Conservation (phyloP, 1,140 invertebrate species). For the Drosophila albomicans region DNA sequence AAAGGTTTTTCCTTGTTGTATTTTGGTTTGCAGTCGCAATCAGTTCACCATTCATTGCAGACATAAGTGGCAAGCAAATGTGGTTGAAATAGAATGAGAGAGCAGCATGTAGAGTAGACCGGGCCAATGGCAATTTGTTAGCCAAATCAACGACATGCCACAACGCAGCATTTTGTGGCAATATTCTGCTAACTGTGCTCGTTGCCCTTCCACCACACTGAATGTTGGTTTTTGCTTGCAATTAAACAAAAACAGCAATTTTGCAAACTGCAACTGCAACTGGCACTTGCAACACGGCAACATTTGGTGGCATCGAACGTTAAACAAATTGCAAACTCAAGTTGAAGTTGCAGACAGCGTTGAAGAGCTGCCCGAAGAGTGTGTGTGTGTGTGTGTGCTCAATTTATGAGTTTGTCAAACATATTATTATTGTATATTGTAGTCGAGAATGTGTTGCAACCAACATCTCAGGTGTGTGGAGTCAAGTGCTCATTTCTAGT, state of each 20-base stretch:
- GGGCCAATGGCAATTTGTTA: constrained; percentile 18
- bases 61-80: constrained; percentile 3
- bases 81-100: background rate
- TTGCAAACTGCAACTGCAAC: constrained; percentile 15
- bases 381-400: background rate
- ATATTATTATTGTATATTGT: background rate
- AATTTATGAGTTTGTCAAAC: constrained; percentile 38
- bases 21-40: constrained; percentile 13
- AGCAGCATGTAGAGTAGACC: background rate
- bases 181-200: background rate
- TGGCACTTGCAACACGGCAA: constrained; percentile 28
- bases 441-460: constrained; percentile 22
- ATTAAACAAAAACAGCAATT: constrained; percentile 23
- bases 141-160: constrained; percentile 13
- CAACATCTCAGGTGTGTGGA: background rate
- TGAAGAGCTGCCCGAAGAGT: background rate
- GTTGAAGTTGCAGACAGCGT: constrained; percentile 11
- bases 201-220: background rate
- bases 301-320: constrained; percentile 11
- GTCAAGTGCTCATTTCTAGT: background rate
- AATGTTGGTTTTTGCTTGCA: background rate
- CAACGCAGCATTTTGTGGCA: constrained; percentile 21
- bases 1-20: constrained; percentile 16
- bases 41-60: constrained; percentile 34
- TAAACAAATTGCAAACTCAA: constrained; percentile 2